A percentile compares a stretch with the other conserved stretches of the same genome.
Conservation (phyloP, 2,113 vertebrate species). For the Dinomys branickii region DNA sequence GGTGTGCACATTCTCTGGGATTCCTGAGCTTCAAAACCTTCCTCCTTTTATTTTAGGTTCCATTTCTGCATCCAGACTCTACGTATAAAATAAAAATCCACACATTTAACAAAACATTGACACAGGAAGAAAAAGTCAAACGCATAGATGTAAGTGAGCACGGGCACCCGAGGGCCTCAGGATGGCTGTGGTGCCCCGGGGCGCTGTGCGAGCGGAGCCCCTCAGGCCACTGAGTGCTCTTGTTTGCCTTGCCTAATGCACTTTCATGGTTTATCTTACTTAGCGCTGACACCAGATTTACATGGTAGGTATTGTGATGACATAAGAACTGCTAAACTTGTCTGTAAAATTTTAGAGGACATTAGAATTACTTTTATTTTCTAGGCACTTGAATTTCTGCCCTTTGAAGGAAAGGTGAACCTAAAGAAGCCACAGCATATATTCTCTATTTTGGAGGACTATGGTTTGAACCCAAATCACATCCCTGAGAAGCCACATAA, state of each 20-base stretch:
- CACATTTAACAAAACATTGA: constrained; percentile 96
- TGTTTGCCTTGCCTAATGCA: not conserved
- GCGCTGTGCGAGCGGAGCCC: not conserved
- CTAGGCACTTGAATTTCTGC: constrained; percentile 95
- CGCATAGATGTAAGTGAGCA: constrained; percentile 94
- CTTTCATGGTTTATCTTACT: not conserved
- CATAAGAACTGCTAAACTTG: not conserved
- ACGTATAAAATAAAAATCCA: constrained; percentile 96
- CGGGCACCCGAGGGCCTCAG: not conserved
- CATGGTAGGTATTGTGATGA: not conserved
- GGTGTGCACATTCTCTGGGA: not conserved
- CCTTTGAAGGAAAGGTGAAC: constrained; percentile 95
- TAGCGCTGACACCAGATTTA: not conserved
- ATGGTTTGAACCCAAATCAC: constrained; percentile 94
- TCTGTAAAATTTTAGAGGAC: not conserved
- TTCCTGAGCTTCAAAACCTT: constrained; percentile 49
- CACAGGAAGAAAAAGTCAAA: constrained; percentile 92
- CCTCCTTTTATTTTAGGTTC: constrained; percentile 87
- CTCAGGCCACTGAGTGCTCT: not conserved
- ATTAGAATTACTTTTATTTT: constrained; percentile 59
- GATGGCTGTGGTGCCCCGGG: not conserved
- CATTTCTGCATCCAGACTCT: constrained; percentile 91
- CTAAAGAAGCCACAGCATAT: constrained; percentile 93
- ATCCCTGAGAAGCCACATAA: constrained; percentile 92
- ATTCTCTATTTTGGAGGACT: constrained; percentile 97